phyloP scores from a whole-genome alignment of 2,113 vertebrate species.

The Lipophrys pholis region DNA sequence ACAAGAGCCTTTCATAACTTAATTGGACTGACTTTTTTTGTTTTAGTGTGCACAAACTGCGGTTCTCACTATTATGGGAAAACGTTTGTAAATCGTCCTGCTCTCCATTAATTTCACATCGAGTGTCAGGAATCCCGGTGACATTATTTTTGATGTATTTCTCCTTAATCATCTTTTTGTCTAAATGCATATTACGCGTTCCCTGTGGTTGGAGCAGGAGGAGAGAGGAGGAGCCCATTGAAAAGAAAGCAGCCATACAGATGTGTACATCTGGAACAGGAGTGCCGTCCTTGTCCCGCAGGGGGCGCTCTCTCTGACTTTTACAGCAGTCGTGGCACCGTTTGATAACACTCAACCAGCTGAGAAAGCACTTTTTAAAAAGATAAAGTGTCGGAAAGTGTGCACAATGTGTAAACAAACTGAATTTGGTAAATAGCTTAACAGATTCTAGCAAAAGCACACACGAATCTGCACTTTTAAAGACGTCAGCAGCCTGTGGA shows the following conservation, averaged over 20 bases:
- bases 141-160: background rate
- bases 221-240: constrained; percentile 52
- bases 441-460: too few relatives aligned
- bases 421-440: background rate
- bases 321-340: constrained; percentile 56
- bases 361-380: background rate
- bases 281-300: constrained; percentile 27
- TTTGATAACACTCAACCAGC: constrained; percentile 16
- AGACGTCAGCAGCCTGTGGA: constrained; percentile 1
- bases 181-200: constrained; percentile 24
- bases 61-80: constrained; percentile 16
- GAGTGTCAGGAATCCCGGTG: background rate
- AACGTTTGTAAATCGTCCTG: background rate
- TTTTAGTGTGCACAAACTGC: constrained; percentile 15
- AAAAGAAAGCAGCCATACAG: constrained; percentile 64
- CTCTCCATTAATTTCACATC: background rate
- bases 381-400: background rate
- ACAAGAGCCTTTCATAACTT: background rate
- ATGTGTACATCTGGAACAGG: constrained; percentile 81
- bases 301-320: constrained; percentile 60
- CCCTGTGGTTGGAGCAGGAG: constrained; percentile 16
- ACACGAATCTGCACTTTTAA: too few relatives aligned
- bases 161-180: background rate
- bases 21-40: background rate
- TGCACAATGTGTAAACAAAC: background rate